Evolutionary conservation across 2,888 invertebrate genomes (phyloP).

Genomic region (Macrophya annulata): DNA sequence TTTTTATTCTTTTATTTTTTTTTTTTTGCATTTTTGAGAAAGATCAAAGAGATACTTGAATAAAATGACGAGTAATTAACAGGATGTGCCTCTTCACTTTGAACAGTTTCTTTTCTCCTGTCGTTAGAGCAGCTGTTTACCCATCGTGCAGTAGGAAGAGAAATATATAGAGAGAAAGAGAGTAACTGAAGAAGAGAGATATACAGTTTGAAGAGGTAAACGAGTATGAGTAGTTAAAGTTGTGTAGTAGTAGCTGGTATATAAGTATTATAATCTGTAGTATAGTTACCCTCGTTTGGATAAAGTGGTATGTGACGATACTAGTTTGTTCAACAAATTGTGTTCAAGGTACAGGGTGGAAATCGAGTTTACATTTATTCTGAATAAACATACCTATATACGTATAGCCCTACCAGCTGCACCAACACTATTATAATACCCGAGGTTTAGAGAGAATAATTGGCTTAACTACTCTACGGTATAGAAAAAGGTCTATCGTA

Average conservation of each 20-base stretch:
- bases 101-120: neutral
- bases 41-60: neutral
- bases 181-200: too few species aligned
- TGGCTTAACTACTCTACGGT: slow-evolving; percentile 18
- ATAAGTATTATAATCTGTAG: neutral
- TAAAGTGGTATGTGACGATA: slow-evolving; percentile 20
- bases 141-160: neutral
- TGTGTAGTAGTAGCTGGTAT: neutral
- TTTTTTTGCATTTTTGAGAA: neutral
- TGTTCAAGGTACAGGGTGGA: neutral
- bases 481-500: neutral
- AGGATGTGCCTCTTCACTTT: neutral
- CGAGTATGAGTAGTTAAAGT: neutral
- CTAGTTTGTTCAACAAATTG: slow-evolving; percentile 35
- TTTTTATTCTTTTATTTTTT: neutral
- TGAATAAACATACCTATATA: neutral
- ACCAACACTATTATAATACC: neutral
- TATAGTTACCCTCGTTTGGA: slow-evolving; percentile 10
- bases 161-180: neutral
- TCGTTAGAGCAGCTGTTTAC: neutral
- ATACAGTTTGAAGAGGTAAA: neutral
- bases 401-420: neutral
- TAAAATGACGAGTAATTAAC: slow-evolving; percentile 4
- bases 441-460: slow-evolving; percentile 32
- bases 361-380: slow-evolving; percentile 30